A percentile compares a stretch with the other conserved stretches of the same genome.
Evolutionary conservation across 37 sponge, comb jelly and placozoan genomes (phyloP).

Genomic region (Chondrosia reniformis): DNA sequence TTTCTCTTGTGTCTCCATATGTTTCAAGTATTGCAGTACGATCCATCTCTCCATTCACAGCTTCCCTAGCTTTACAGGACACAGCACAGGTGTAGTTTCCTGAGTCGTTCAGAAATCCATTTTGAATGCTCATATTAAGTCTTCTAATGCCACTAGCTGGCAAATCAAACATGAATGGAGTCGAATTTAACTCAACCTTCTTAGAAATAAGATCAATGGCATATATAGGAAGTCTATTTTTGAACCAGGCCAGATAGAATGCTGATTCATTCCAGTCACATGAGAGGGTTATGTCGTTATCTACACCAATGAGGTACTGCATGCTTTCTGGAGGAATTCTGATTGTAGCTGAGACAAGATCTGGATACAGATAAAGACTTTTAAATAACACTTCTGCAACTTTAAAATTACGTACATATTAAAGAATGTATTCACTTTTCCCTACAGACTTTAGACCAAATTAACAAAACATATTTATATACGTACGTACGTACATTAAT

Average conservation of each 20-base stretch:
- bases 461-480: neutral
- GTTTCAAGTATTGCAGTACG: neutral
- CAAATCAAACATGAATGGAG: neutral
- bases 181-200: neutral
- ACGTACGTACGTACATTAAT: neutral
- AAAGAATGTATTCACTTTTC: too few relatives aligned
- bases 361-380: too few relatives aligned
- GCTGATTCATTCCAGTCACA: neutral
- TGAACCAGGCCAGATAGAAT: neutral
- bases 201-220: neutral
- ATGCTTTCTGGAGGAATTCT: too few relatives aligned
- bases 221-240: neutral
- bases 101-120: neutral
- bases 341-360: too few relatives aligned
- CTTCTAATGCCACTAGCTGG: neutral
- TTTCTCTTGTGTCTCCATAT: neutral
- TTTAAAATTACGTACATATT: too few relatives aligned
- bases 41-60: neutral
- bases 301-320: too few relatives aligned
- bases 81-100: slow-evolving; percentile 3
- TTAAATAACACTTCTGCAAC: too few relatives aligned
- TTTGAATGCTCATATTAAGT: neutral
- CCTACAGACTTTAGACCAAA: too few relatives aligned
- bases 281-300: neutral
- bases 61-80: neutral